Conservation (phyloP, 2,888 invertebrate species). For the Augiades crinisus region DNA sequence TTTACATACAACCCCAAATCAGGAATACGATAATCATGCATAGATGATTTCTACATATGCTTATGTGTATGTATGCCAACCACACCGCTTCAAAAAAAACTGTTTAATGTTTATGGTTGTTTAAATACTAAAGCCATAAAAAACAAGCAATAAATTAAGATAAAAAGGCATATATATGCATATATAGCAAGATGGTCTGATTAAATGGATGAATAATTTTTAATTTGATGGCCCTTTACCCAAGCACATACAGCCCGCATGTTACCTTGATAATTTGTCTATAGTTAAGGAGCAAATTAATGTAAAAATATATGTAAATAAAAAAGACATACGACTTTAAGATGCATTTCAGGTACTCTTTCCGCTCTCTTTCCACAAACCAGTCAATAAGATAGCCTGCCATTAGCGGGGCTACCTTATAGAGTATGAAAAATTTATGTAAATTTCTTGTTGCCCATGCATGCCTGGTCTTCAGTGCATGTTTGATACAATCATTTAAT, state of each 20-base stretch:
- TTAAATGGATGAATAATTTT: background rate
- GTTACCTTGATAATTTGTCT: background rate
- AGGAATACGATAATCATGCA: no score
- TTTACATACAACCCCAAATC: no score
- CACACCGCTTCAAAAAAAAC: no score
- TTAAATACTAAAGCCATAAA: background rate
- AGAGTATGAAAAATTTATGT: constrained; percentile 95
- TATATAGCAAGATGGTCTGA: background rate
- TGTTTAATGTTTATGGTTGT: no score
- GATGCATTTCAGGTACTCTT: constrained; percentile 93
- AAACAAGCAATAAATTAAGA: background rate
- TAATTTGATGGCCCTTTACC: background rate
- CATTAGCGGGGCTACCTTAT: constrained; percentile 95
- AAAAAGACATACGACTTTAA: constrained; percentile 96
- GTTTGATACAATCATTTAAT: constrained; percentile 89
- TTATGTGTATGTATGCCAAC: no score
- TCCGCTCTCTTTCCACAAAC: constrained; percentile 98
- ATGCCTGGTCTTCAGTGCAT: constrained; percentile 93
- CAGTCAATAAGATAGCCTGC: constrained; percentile 98
- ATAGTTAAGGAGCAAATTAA: background rate
- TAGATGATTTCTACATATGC: no score
- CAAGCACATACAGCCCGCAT: background rate
- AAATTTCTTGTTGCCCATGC: constrained; percentile 97
- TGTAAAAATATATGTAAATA: background rate
- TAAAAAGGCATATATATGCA: background rate